Conservation (phyloP, 2,797 vertebrate species). For the Mormyrops attenuatus region DNA sequence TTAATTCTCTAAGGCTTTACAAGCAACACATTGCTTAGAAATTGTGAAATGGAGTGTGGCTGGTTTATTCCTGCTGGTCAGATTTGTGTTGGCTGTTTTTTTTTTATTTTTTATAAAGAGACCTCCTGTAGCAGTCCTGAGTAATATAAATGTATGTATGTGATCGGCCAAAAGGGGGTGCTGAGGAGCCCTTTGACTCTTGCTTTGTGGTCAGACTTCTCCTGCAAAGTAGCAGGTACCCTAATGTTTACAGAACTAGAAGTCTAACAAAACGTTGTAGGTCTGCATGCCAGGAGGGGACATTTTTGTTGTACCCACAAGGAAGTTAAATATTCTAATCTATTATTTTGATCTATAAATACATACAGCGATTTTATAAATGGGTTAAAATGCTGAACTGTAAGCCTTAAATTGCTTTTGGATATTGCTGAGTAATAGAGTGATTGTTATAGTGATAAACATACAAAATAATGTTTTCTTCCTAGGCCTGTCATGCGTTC, state of each 20-base stretch:
- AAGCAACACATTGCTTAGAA: not conserved
- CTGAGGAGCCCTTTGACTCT: not conserved
- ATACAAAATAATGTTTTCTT: not conserved
- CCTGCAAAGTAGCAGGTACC: not conserved
- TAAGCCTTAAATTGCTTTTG: not conserved
- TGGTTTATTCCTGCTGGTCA: not conserved
- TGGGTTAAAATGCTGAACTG: not conserved
- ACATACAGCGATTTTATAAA: not conserved
- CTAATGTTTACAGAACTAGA: constrained; percentile 1
- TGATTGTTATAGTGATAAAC: not conserved
- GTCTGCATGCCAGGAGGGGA: not conserved
- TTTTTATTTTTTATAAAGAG: not conserved
- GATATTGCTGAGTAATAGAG: not conserved
- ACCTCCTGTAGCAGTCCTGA: not conserved
- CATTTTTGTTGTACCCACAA: not conserved
- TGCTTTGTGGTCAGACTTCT: not conserved
- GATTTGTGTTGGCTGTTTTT: not conserved
- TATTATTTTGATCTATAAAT: not conserved
- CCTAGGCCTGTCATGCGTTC: not conserved
- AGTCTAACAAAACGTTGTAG: not conserved
- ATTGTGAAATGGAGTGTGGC: not conserved
- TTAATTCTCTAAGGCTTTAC: not conserved
- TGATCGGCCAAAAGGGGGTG: not conserved
- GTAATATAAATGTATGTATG: not conserved
- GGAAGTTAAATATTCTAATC: not conserved